A percentile compares a stretch with the other conserved stretches of the same genome.
These are phyloP conservation scores for Tor tambroides DNA, from an alignment of 2,113 vertebrate species.

Conservation along the genomic window DNA sequence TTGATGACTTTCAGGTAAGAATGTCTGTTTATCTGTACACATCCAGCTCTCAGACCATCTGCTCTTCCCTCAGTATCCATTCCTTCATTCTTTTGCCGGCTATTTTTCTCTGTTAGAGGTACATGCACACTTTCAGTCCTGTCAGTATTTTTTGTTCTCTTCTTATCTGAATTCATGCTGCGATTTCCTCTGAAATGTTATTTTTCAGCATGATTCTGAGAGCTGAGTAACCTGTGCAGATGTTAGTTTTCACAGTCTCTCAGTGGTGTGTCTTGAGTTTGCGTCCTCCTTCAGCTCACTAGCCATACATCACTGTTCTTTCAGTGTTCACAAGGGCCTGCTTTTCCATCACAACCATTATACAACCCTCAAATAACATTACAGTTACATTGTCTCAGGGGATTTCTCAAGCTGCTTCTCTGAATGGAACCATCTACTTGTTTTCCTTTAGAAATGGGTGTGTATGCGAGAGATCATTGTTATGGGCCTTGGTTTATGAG, in stretches of 20 bases:
- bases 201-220: conserved; percentile 12
- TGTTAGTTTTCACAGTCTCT: conserved; percentile 28
- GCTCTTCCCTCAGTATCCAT: not conserved
- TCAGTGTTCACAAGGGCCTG: conserved; percentile 46
- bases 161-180: not conserved
- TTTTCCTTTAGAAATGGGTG: conserved; percentile 35
- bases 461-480: conserved; percentile 15
- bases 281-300: not conserved
- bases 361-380: not conserved
- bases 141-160: not conserved
- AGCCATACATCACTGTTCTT: not conserved
- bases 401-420: conserved; percentile 1
- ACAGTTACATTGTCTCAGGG: not conserved
- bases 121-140: not conserved
- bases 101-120: not conserved
- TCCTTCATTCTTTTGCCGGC: not conserved
- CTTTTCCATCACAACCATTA: not conserved
- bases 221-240: conserved; percentile 14
- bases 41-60: not conserved
- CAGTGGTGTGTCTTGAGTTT: not conserved
- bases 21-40: not conserved
- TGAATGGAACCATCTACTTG: conserved; percentile 24
- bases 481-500: not conserved
- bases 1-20: conserved; percentile 93
- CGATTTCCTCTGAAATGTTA: not conserved